A percentile compares a stretch with the other conserved stretches of the same genome.
phyloP scores from a whole-genome alignment of 1,140 invertebrate genomes.

The Bombus confusus region DNA sequence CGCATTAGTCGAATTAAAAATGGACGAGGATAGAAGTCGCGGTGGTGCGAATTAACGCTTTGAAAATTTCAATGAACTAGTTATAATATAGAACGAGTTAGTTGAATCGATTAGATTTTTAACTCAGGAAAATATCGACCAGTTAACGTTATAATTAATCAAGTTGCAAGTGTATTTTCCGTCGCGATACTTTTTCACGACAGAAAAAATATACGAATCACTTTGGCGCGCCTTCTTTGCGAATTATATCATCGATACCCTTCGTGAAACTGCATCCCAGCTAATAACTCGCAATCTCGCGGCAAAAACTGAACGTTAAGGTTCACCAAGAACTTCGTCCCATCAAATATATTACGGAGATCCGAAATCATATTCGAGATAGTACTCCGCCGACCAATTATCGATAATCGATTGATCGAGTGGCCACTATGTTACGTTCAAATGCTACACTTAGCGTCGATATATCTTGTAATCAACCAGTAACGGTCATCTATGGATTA shows the following conservation, averaged over 20 bases:
- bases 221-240: background rate
- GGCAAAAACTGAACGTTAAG: background rate
- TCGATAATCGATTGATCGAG: conserved; percentile 21
- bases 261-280: background rate
- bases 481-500: background rate
- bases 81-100: no score
- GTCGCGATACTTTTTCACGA: no score
- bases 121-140: no score
- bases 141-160: no score
- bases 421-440: conserved; percentile 1
- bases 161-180: no score
- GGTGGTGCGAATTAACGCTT: no score
- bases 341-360: background rate
- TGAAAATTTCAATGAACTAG: no score
- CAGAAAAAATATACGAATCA: background rate
- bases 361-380: background rate
- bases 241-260: background rate
- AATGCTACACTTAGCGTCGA: background rate
- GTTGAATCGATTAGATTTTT: no score
- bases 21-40: no score
- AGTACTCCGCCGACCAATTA: background rate
- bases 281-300: background rate
- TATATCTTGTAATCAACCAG: background rate
- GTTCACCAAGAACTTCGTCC: background rate
- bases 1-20: no score